phyloP scores from a whole-genome alignment of 2,888 invertebrate genomes.

The Pollenia angustigena region DNA sequence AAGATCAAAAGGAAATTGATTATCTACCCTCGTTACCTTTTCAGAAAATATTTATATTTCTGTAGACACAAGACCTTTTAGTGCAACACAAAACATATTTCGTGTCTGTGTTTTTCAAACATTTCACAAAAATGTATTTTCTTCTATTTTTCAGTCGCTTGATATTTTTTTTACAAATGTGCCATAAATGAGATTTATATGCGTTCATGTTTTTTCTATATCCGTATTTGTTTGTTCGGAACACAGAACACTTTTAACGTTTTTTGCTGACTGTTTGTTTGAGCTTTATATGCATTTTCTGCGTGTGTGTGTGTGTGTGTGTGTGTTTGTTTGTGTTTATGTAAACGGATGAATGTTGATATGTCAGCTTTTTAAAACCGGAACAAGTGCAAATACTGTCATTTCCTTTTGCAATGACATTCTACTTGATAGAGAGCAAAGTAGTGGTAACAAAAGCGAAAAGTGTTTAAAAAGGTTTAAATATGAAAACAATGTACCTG shows the following conservation, averaged over 20 bases:
- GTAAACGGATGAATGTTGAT: slow-evolving; percentile 76
- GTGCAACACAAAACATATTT: slow-evolving; percentile 45
- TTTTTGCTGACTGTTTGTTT: slow-evolving; percentile 18
- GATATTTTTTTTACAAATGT: slow-evolving; percentile 30
- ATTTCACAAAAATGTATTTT: slow-evolving; percentile 15
- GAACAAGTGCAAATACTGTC: slow-evolving; percentile 78
- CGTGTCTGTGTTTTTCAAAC: slow-evolving; percentile 16
- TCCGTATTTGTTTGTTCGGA: slow-evolving; percentile 66
- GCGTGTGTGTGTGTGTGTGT: background rate
- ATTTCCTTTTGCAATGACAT: slow-evolving; percentile 75
- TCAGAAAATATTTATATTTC: slow-evolving; percentile 13
- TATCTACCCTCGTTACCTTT: slow-evolving; percentile 3
- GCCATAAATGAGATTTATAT: slow-evolving; percentile 63
- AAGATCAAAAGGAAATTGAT: too few species aligned
- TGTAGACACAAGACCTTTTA: slow-evolving; percentile 28
- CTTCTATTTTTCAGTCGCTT: background rate
- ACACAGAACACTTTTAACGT: background rate
- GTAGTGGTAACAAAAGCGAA: background rate
- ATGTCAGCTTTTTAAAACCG: slow-evolving; percentile 80
- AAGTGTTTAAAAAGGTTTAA: background rate
- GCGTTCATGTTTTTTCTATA: slow-evolving; percentile 52
- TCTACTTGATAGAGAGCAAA: slow-evolving; percentile 4
- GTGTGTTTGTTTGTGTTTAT: slow-evolving; percentile 3
- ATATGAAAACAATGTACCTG: too few species aligned
- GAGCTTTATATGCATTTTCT: background rate